These are phyloP conservation scores for Micromys minutus DNA, from an alignment of 2,113 vertebrate genomes.

Conservation along the genomic window DNA sequence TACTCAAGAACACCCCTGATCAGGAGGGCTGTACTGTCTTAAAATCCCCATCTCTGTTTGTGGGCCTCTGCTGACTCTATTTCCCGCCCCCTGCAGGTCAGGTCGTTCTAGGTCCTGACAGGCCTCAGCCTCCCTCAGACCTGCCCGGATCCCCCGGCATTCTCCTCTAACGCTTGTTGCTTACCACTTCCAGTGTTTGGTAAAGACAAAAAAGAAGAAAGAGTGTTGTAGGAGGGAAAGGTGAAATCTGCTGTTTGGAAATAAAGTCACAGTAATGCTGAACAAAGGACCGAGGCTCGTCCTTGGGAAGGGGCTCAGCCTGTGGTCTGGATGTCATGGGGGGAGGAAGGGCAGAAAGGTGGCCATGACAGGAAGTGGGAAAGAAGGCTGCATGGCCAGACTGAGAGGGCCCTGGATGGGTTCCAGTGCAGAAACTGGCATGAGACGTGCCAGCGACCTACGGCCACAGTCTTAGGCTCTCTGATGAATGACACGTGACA, in stretches of 20 bases:
- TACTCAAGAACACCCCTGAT: rapidly evolving
- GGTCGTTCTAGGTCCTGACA: not conserved
- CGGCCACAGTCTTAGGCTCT: not conserved
- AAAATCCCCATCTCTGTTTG: not conserved
- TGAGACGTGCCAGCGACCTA: rapidly evolving
- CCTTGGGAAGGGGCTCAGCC: not conserved
- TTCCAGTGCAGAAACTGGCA: not conserved
- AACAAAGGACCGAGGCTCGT: not conserved
- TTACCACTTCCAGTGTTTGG: not conserved
- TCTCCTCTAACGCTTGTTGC: not conserved
- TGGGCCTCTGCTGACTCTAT: not conserved
- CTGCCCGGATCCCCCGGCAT: no score
- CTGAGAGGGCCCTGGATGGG: not conserved
- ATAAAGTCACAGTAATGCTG: not conserved
- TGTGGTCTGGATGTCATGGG: not conserved
- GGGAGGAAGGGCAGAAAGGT: not conserved
- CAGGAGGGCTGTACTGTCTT: not conserved
- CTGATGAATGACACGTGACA: rapidly evolving
- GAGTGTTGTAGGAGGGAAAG: not conserved
- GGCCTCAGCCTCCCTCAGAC: no score
- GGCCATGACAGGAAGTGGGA: rapidly evolving
- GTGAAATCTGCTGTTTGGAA: not conserved
- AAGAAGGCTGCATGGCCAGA: not conserved
- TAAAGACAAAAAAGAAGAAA: constrained; percentile 23
- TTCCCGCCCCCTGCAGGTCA: not conserved